Percentiles rank a stretch among this genome's conserved stretches.
phyloP scores from a whole-genome alignment of 2,888 invertebrate species.

The Cryptus viduatorius region DNA sequence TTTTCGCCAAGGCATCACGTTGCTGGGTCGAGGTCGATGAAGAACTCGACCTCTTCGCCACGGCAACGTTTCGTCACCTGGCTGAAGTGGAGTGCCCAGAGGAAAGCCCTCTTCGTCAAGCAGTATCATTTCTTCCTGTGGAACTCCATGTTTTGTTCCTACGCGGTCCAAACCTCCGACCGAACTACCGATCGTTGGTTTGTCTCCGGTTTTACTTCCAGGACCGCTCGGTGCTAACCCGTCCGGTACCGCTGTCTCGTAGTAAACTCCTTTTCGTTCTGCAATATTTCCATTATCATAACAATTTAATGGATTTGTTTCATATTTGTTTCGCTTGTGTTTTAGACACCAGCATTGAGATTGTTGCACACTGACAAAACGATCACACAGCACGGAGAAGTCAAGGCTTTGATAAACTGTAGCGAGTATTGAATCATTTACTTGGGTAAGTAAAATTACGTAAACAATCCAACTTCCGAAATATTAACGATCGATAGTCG shows the following conservation, averaged over 20 bases:
- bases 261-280: constrained; percentile 86
- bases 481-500: background rate
- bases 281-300: constrained; percentile 77
- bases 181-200: constrained; percentile 73
- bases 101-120: constrained; percentile 85
- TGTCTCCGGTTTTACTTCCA: constrained; percentile 78
- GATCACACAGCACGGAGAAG: constrained; percentile 12
- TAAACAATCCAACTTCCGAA: background rate
- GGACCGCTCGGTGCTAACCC: constrained; percentile 81
- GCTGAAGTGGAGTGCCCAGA: constrained; percentile 81
- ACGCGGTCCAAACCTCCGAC: constrained; percentile 73
- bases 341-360: constrained; percentile 60
- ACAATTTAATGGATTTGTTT: constrained; percentile 23
- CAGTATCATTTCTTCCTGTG: constrained; percentile 67
- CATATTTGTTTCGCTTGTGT: background rate
- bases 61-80: constrained; percentile 86
- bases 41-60: constrained; percentile 85
- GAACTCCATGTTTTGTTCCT: constrained; percentile 71
- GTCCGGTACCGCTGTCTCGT: constrained; percentile 84
- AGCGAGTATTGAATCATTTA: constrained; percentile 46
- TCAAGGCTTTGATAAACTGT: constrained; percentile 46
- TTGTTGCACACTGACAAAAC: constrained; percentile 47
- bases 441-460: background rate
- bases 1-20: constrained; percentile 79
- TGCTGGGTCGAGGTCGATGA: constrained; percentile 74